Evolutionary conservation across 2,113 vertebrate genomes (phyloP).

Genomic region (Plotosus lineatus): DNA sequence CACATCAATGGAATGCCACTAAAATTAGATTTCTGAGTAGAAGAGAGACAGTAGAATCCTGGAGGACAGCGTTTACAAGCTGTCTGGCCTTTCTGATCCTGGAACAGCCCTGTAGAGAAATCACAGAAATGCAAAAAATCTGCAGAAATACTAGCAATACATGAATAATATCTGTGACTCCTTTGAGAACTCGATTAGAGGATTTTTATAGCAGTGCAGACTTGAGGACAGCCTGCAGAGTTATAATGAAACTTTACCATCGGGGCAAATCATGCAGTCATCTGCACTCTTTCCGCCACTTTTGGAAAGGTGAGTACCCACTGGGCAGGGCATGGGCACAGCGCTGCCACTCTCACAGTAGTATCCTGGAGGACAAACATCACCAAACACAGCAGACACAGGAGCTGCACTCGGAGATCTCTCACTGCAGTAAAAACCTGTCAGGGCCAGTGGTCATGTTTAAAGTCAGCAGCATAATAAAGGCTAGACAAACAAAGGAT

Average conservation of each 20-base stretch:
- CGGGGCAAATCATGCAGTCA: constrained; percentile 70
- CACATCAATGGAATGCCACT: constrained; percentile 67
- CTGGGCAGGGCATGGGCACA: constrained; percentile 67
- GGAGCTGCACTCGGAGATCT: constrained; percentile 68
- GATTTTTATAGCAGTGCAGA: neutral
- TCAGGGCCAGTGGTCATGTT: neutral
- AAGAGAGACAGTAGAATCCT: constrained; percentile 69
- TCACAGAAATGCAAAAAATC: constrained; percentile 32
- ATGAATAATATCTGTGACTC: neutral
- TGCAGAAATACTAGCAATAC: neutral
- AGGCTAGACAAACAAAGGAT: neutral
- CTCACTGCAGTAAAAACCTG: constrained; percentile 75
- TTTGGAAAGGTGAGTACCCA: constrained; percentile 65
- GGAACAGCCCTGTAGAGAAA: constrained; percentile 71
- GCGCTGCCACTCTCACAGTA: constrained; percentile 77
- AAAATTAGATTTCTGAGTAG: constrained; percentile 52
- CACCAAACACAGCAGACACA: constrained; percentile 59
- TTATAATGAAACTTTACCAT: constrained; percentile 60
- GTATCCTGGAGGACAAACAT: constrained; percentile 79
- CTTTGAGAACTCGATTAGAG: neutral
- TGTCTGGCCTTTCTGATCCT: constrained; percentile 70
- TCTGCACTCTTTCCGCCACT: constrained; percentile 63
- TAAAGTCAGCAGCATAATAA: constrained; percentile 8
- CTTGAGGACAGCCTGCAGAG: neutral
- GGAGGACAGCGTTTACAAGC: constrained; percentile 73